Conservation (phyloP, 2,113 vertebrate genomes). For the Austrofundulus limnaeus region DNA sequence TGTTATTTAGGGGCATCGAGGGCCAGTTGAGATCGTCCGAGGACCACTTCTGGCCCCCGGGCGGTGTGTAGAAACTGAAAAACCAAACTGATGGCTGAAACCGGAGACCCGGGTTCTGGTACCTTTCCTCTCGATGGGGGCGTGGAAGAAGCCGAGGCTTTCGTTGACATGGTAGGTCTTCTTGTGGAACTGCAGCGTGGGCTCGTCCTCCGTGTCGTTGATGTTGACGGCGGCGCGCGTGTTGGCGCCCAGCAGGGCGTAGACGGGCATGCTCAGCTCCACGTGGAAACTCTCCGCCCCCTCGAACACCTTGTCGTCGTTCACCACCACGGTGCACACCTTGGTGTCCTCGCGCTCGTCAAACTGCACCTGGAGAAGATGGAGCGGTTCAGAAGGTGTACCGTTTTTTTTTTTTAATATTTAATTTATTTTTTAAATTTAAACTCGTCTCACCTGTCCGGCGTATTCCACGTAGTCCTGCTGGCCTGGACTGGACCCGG, state of each 20-base stretch:
- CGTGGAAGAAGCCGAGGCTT: conserved; percentile 82
- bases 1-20: no score
- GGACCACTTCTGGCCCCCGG: no score
- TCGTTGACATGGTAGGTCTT: conserved; percentile 88
- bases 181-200: conserved; percentile 90
- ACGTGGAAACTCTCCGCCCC: conserved; percentile 85
- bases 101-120: not conserved
- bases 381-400: not conserved
- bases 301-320: conserved; percentile 89
- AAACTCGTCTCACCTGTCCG: conserved; percentile 80
- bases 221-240: conserved; percentile 83
- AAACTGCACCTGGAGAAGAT: conserved; percentile 88
- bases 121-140: conserved; percentile 91
- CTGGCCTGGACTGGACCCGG: conserved; percentile 71
- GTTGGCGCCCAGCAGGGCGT: conserved; percentile 87
- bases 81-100: no score
- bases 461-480: conserved; percentile 92
- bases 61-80: no score
- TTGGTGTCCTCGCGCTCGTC: conserved; percentile 95
- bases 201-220: conserved; percentile 89
- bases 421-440: no score
- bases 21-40: no score
- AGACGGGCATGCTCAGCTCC: conserved; percentile 95
- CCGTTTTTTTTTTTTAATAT: no score
- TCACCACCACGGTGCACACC: conserved; percentile 88